phyloP scores from a whole-genome alignment of 2,888 invertebrate genomes.

The Euplexia lucipara region DNA sequence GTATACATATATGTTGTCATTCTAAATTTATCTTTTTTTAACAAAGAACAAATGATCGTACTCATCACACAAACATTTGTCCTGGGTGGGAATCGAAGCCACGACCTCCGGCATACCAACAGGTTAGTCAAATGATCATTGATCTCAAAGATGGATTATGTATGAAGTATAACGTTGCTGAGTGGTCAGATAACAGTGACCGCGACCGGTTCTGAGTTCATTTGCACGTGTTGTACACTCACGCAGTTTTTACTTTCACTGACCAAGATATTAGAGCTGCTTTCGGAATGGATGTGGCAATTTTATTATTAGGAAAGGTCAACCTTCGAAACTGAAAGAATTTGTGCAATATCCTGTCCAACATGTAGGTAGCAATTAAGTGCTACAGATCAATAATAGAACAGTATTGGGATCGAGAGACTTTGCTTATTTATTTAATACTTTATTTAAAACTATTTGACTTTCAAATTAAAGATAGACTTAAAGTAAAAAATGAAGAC shows the following conservation, averaged over 20 bases:
- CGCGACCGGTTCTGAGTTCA: slow-evolving; percentile 57
- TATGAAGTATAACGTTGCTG: slow-evolving; percentile 8
- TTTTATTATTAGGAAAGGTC: slow-evolving; percentile 38
- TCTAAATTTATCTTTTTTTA: too few relatives aligned
- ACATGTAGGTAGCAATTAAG: background rate
- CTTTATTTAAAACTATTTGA: too few relatives aligned
- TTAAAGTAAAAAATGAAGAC: too few relatives aligned
- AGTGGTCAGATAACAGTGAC: slow-evolving; percentile 39
- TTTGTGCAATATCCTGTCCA: slow-evolving; percentile 42
- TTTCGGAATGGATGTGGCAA: slow-evolving; percentile 52
- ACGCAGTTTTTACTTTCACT: slow-evolving; percentile 63
- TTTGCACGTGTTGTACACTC: slow-evolving; percentile 39
- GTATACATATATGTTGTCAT: too few relatives aligned
- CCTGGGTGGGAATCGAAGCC: too few relatives aligned
- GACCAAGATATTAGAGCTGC: slow-evolving; percentile 30
- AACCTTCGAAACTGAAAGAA: slow-evolving; percentile 14
- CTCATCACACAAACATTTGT: too few relatives aligned
- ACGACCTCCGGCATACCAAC: too few relatives aligned
- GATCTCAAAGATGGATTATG: slow-evolving; percentile 9
- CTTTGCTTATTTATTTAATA: too few relatives aligned
- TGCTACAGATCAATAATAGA: background rate
- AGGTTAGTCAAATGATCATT: slow-evolving; percentile 17
- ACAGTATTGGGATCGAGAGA: background rate
- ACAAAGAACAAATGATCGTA: too few relatives aligned
- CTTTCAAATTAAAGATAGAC: too few relatives aligned